Conservation (phyloP, 2,888 invertebrate genomes). For the Clanis bilineata region DNA sequence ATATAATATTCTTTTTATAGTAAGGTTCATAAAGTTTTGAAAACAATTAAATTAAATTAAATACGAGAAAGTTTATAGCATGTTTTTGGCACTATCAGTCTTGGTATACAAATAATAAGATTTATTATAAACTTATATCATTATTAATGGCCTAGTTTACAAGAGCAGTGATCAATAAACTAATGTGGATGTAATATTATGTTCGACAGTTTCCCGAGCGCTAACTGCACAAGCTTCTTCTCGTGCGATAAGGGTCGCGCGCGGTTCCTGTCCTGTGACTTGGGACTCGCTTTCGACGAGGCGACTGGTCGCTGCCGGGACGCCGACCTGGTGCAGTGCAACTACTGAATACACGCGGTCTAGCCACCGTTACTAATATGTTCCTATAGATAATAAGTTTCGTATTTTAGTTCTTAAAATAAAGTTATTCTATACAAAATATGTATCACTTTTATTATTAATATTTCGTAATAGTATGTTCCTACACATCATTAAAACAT, state of each 20-base stretch:
- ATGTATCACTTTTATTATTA: too few species aligned
- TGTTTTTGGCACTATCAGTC: too few species aligned
- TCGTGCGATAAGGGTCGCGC: slow-evolving; percentile 51
- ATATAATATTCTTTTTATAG: not conserved
- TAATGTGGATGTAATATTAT: not conserved
- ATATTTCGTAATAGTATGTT: too few species aligned
- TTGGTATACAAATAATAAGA: too few species aligned
- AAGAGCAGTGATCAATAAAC: too few species aligned
- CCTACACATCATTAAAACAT: too few species aligned
- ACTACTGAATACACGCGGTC: not conserved
- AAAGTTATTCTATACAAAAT: not conserved
- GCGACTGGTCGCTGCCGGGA: slow-evolving; percentile 43
- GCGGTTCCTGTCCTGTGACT: slow-evolving; percentile 57
- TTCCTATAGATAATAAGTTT: not conserved
- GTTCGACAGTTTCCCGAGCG: slow-evolving; percentile 42
- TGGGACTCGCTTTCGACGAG: slow-evolving; percentile 55
- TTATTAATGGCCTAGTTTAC: too few species aligned
- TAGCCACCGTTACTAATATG: not conserved
- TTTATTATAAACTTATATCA: too few species aligned
- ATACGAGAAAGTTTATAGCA: too few species aligned
- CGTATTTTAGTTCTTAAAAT: not conserved
- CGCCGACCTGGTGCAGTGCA: slow-evolving; percentile 34
- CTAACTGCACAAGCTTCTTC: slow-evolving; percentile 58
- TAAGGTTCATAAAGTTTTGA: not conserved
- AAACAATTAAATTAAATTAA: not conserved